Evolutionary conservation across 1,140 invertebrate species (phyloP).

Genomic region (Bombus pyrosoma): DNA sequence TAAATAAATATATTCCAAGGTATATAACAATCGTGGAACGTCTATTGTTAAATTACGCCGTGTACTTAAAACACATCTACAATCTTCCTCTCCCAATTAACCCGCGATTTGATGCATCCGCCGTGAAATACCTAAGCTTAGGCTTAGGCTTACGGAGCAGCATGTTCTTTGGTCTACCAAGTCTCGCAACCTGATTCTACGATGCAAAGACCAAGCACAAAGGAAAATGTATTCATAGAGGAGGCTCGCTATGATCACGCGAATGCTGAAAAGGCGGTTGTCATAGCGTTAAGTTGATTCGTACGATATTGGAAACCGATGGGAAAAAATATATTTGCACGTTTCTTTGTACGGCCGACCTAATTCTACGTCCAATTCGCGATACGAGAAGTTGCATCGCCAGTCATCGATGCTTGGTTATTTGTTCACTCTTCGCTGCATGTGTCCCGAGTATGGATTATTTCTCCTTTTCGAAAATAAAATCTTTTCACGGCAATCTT

Average conservation of each 20-base stretch:
- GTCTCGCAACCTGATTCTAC: not conserved
- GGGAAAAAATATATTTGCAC: conserved; percentile 42
- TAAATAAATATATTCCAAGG: too few species aligned
- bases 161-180: not conserved
- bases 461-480: conserved; percentile 2
- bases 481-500: not conserved
- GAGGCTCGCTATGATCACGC: not conserved
- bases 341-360: conserved; percentile 34
- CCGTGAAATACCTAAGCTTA: not conserved
- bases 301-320: conserved; percentile 21
- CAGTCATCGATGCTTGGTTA: conserved; percentile 24
- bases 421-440: conserved; percentile 40
- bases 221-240: not conserved
- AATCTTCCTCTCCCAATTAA: too few species aligned
- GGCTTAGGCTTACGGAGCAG: not conserved
- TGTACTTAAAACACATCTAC: too few species aligned
- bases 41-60: too few species aligned
- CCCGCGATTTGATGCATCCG: too few species aligned
- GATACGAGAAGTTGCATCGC: conserved; percentile 11
- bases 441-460: conserved; percentile 23
- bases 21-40: too few species aligned
- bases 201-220: not conserved
- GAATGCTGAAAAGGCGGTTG: not conserved
- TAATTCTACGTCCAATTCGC: conserved; percentile 49
- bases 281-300: conserved; percentile 21